Base-by-base conservation (phyloP, 2,113 vertebrate genomes). In the Agapornis roseicollis region DNA sequence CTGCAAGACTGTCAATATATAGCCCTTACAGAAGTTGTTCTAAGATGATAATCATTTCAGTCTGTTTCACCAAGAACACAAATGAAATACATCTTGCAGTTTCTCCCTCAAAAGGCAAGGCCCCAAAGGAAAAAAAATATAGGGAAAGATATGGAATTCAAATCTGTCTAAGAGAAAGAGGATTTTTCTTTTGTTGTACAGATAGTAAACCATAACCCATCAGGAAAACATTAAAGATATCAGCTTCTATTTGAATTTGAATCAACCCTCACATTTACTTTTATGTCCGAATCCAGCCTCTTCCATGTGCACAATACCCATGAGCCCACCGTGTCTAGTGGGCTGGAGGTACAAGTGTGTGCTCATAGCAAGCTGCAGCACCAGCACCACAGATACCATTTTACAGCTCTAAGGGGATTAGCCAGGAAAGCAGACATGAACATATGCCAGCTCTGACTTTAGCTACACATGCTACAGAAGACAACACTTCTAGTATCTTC, bases 261-360 rank as follows among this genome's bases (percentile, higher is more conserved):
- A 73, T 80, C 49, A 71, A 77, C 12, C 35, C 41, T 71, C 37
- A 69, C 56, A 81, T 94, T 42, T 73, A 85, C 42, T 85, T 64
- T 35, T 65, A 49, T 39, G 11, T 31, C 17, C 0, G 0, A 90
- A 79, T 56, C 31, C 68, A 37, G 28, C 39, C 33, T 79, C 46
- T 66, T 55, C 53, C 50, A 68, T 1, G 41, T 13, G 28, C 8
- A 33, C 0, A 1, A 37, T 22, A 13, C 20, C 3, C n/a, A 50
- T 1, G 7, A 80, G 56, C 58, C 69, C 50, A 41, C 22, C 0
- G 2, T 27, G 41, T 64, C 20, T 89, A 46, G 17, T 0, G 27
- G 68, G 58, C 50, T 39, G 72, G 27, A 80, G 79, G 41, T 37
- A 39, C 10, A 33, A n/a, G 24, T 2, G 3, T 19, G 37, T 74